Evolutionary conservation across 2,888 invertebrate species (phyloP), one percentile per base, ranked within the genome.

Genomic region (Lacanobia oleracea): DNA sequence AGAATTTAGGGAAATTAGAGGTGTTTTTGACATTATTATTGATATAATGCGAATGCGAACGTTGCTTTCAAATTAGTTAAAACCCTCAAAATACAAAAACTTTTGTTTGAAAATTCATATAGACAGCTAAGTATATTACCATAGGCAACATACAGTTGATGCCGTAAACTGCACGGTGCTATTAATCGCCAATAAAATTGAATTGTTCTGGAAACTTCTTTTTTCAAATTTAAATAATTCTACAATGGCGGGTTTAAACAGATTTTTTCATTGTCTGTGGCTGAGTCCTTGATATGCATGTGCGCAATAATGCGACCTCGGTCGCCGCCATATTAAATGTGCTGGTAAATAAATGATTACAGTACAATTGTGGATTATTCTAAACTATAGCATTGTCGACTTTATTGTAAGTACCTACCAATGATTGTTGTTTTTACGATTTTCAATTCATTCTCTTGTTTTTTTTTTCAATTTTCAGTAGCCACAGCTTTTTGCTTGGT

Each of bases 251-350:
- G 27, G 53, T 63, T 59, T n/a, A 12, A 56, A 62, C 51, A 18
- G 16, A 45, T 66, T 82, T 75, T 77, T 78, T 72, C 64, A 65
- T 62, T 73, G 67, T 67, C 67, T 45, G 54, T 45, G 64, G 10
- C 37, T 10, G 27, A 65, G 81, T 82, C 81, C 81, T 82, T 83
- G 83, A 64, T 70, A 54, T 73, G 72, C 80, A 68, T 76, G 56
- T 76, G 83, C 81, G 80, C 79, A 79, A 14, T 75, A 63, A n/a
- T 21, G 18, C 18, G 81, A 70, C 83, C 81, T 83, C 72, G 70
- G 1, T 10, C 10, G 64, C 43, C 61, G 67, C 72, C 64, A 70
- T 69, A 51, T 78, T 69, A 53, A 69, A 77, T 63, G 53, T 62
- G 60, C 53, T 73, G 18, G 56, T 51, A 73, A 67, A 74, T 70